Evolutionary conservation across 1,140 invertebrate genomes (phyloP).

Genomic region (Drosophila saltans): DNA sequence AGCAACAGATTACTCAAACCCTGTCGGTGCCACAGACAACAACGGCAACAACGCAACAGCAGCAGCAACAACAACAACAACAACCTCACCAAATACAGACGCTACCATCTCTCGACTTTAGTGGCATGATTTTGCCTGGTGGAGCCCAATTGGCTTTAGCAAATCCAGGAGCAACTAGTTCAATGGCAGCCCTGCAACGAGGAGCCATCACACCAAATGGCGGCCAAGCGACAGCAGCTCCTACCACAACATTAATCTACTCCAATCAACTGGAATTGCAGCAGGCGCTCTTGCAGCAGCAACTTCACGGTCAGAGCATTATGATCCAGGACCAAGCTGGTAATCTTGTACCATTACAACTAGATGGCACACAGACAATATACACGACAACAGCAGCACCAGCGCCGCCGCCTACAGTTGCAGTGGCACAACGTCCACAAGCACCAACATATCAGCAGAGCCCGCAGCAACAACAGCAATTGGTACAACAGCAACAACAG

Average conservation of each 20-base stretch:
- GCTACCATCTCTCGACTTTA: conserved; percentile 73
- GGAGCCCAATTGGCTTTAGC: conserved; percentile 74
- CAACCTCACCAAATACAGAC: conserved; percentile 67
- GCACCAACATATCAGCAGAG: conserved; percentile 61
- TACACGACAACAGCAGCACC: conserved; percentile 62
- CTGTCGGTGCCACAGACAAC: conserved; percentile 8
- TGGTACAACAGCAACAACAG: conserved; percentile 53
- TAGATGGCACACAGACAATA: conserved; percentile 76
- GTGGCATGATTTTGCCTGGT: conserved; percentile 78
- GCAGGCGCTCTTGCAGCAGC: conserved; percentile 74
- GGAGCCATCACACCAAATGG: conserved; percentile 49
- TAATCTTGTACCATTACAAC: conserved; percentile 73
- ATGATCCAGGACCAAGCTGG: conserved; percentile 82
- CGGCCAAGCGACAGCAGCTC: conserved; percentile 45
- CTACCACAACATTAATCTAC: conserved; percentile 76
- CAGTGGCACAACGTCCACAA: conserved; percentile 55
- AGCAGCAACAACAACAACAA: conserved; percentile 41
- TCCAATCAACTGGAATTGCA: conserved; percentile 79
- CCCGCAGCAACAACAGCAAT: conserved; percentile 58
- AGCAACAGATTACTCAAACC: conserved; percentile 11
- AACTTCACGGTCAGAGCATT: conserved; percentile 78
- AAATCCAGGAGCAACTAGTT: conserved; percentile 70
- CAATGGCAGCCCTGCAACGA: conserved; percentile 62
- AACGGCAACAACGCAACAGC: conserved; percentile 36
- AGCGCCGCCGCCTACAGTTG: neutral